Percentiles rank a stretch among this genome's conserved stretches.
Conservation (phyloP, 2,113 vertebrate species). For the Elephantulus edwardii region DNA sequence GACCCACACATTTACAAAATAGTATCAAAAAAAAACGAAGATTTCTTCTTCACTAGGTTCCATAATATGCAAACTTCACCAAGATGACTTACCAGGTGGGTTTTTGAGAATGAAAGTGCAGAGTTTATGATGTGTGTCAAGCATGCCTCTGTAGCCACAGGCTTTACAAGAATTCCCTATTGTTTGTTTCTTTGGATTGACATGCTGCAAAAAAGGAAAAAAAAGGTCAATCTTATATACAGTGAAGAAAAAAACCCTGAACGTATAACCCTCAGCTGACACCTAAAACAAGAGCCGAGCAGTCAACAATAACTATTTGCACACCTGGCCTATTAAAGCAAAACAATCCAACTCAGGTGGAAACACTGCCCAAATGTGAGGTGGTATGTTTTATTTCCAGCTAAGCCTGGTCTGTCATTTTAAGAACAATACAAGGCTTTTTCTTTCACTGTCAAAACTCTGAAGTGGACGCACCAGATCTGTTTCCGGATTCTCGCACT, state of each 20-base stretch:
- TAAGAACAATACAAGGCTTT: rapidly evolving
- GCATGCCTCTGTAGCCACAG: conserved; percentile 98
- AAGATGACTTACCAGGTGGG: conserved; percentile 92
- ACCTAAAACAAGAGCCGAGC: not conserved
- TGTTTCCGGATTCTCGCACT: conserved; percentile 99
- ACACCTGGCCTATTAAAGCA: not conserved
- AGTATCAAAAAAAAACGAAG: not conserved
- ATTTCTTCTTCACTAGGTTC: too few relatives aligned
- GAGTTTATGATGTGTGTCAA: conserved; percentile 99
- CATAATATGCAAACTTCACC: not conserved
- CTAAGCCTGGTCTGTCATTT: not conserved
- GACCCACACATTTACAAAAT: not conserved
- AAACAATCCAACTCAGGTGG: not conserved
- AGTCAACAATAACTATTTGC: not conserved
- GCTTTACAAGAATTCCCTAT: conserved; percentile 99
- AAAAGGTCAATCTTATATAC: rapidly evolving
- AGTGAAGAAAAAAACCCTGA: rapidly evolving
- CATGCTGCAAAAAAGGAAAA: conserved; percentile 87
- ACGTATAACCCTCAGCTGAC: not conserved
- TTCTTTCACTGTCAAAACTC: not conserved
- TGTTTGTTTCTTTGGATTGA: conserved; percentile 99
- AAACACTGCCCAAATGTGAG: not conserved
- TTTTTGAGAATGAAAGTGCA: conserved; percentile 99
- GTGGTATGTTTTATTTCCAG: not conserved
- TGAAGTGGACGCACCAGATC: conserved; percentile 88